These are phyloP conservation scores for Trichopoda pennipes DNA, from an alignment of 2,888 invertebrate genomes.

Conservation along the genomic window DNA sequence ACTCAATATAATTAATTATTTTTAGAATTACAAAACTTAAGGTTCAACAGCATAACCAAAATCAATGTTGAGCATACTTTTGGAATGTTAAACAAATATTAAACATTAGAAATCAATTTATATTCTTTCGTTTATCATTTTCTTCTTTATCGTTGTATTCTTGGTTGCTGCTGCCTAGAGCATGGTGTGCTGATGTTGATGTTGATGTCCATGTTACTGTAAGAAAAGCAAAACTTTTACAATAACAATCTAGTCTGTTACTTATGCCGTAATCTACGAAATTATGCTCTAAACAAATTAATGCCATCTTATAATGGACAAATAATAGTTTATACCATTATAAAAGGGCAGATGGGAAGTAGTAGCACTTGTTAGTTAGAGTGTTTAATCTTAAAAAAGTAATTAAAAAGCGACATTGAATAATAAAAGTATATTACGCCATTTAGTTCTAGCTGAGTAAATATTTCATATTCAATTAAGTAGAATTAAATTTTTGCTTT, in stretches of 20 bases:
- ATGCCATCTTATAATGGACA: conserved; percentile 34
- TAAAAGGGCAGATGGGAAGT: not conserved
- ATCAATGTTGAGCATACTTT: conserved; percentile 54
- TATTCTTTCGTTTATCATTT: conserved; percentile 70
- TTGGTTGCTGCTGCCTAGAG: not conserved
- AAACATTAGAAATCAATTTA: conserved; percentile 79
- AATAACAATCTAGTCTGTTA: conserved; percentile 15
- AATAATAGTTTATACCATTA: conserved; percentile 12
- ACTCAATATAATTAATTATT: conserved; percentile 7
- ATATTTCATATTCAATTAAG: conserved; percentile 1
- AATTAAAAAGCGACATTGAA: conserved; percentile 17
- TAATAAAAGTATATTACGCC: conserved; percentile 1
- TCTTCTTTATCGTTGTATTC: not conserved
- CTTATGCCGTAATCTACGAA: conserved; percentile 26
- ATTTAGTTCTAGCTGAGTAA: conserved; percentile 20
- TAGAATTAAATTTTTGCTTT: not conserved
- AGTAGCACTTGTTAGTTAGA: not conserved
- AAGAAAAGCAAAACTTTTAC: conserved; percentile 3
- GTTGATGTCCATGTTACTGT: not conserved
- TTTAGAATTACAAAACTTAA: conserved; percentile 8
- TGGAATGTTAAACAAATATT: conserved; percentile 49
- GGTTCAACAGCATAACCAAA: conserved; percentile 28
- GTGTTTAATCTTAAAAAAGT: conserved; percentile 28
- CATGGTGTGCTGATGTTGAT: not conserved
- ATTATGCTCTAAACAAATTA: conserved; percentile 44